These are phyloP conservation scores for Chaenodraco wilsoni DNA, from an alignment of 2,797 vertebrate genomes.

Conservation along the genomic window DNA sequence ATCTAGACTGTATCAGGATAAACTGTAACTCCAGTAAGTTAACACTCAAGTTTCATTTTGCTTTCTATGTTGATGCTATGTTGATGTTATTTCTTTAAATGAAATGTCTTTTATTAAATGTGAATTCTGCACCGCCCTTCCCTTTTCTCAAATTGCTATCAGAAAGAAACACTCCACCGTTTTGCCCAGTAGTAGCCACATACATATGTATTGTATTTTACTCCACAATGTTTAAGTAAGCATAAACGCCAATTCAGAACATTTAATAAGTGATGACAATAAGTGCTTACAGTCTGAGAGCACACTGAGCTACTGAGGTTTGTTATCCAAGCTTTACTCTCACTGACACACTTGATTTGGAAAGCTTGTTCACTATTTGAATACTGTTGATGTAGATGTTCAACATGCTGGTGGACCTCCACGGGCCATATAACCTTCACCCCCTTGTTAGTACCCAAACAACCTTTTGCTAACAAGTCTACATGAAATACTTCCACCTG, in stretches of 20 bases:
- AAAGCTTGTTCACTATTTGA: neutral
- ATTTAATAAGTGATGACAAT: neutral
- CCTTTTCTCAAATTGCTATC: constrained; percentile 15
- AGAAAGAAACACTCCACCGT: no score
- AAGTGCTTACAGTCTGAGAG: neutral
- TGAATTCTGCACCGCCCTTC: constrained; percentile 19
- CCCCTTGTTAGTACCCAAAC: neutral
- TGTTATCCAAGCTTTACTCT: neutral
- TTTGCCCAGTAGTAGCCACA: neutral
- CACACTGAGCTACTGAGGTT: neutral
- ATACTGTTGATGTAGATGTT: neutral
- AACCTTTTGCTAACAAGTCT: neutral
- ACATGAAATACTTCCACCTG: neutral
- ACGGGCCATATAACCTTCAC: neutral
- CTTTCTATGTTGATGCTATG: constrained; percentile 84
- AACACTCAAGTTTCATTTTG: constrained; percentile 99
- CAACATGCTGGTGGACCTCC: neutral
- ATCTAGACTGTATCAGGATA: constrained; percentile 99
- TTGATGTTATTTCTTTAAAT: constrained; percentile 67
- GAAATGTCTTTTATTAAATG: constrained; percentile 57
- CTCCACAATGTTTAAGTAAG: neutral
- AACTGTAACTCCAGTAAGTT: constrained; percentile 99
- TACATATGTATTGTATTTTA: neutral
- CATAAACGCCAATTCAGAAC: neutral
- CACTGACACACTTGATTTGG: neutral